Percentiles rank a stretch among this genome's conserved stretches.
These are phyloP conservation scores for Aethina tumida DNA, from an alignment of 1,140 invertebrate species.

Conservation along the genomic window DNA sequence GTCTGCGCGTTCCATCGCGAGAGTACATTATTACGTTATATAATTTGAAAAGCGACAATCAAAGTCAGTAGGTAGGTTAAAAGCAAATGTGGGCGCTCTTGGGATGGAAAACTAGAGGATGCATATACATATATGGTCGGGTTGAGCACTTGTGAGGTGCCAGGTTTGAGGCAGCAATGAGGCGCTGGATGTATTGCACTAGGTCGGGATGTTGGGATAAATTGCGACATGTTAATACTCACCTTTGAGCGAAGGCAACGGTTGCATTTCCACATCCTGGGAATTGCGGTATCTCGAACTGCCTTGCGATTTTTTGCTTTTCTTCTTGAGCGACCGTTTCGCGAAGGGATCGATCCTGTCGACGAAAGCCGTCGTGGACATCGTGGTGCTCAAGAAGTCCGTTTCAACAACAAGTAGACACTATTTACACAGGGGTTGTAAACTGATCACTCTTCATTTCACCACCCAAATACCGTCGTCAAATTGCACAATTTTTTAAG, in stretches of 20 bases:
- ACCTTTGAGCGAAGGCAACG: constrained; percentile 82
- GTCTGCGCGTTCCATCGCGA: too few relatives aligned
- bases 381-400: constrained; percentile 29
- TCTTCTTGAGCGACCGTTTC: constrained; percentile 85
- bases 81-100: too few relatives aligned
- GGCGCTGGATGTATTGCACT: constrained; percentile 11
- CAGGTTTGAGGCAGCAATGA: too few relatives aligned
- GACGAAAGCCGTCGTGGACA: constrained; percentile 80
- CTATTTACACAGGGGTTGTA: constrained; percentile 26
- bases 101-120: too few relatives aligned
- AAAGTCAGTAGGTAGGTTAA: too few relatives aligned
- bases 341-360: constrained; percentile 92
- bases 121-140: too few relatives aligned
- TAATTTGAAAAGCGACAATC: too few relatives aligned
- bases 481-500: constrained; percentile 25
- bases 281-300: constrained; percentile 83
- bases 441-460: constrained; percentile 26
- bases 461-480: constrained; percentile 22
- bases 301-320: constrained; percentile 85
- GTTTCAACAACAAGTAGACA: constrained; percentile 16
- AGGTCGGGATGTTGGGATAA: constrained; percentile 12
- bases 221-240: constrained; percentile 22
- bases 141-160: too few relatives aligned
- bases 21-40: too few relatives aligned
- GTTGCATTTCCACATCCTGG: constrained; percentile 80